These are phyloP conservation scores for Calvadosia cruxmelitensis DNA, from an alignment of 30 jellyfish, hydroid and myxozoan genomes.

Conservation along the genomic window DNA sequence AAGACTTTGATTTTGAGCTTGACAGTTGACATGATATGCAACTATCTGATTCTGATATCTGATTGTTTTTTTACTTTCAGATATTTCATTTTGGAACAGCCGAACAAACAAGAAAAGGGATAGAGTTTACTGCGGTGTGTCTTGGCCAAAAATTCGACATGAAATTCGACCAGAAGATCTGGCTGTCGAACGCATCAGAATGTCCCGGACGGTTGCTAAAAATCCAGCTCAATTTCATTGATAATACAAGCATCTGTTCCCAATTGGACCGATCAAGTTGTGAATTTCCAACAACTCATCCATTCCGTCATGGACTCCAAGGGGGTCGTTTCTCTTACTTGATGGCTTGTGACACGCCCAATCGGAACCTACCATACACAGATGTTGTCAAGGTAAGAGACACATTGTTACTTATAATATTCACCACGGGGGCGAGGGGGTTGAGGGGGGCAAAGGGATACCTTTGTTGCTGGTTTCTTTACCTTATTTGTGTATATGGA, in stretches of 20 bases:
- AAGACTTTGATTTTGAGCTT: neutral
- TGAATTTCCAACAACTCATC: conserved; percentile 90
- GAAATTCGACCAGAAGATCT: conserved; percentile 45
- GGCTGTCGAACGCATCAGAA: conserved; percentile 66
- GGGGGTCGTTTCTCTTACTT: conserved; percentile 64
- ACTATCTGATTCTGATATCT: neutral
- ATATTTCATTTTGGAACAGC: conserved; percentile 71
- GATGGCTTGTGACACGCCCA: conserved; percentile 76
- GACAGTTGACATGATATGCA: neutral
- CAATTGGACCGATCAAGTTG: conserved; percentile 43
- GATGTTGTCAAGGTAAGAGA: conserved; percentile 87
- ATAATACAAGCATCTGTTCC: conserved; percentile 25
- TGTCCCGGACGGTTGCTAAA: conserved; percentile 68
- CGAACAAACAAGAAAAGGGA: conserved; percentile 33
- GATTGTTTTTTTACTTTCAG: conserved; percentile 5
- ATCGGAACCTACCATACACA: conserved; percentile 56
- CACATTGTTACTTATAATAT: neutral
- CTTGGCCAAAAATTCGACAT: conserved; percentile 67
- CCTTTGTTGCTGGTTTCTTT: too few species aligned
- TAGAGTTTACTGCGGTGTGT: conserved; percentile 54
- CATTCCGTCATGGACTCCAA: conserved; percentile 63
- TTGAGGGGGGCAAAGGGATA: neutral
- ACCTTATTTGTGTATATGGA: too few species aligned
- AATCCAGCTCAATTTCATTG: conserved; percentile 29
- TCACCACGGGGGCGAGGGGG: neutral